These are phyloP conservation scores for Pseudanteris insignis DNA, from an alignment of 2,888 invertebrate genomes.

Conservation along the genomic window DNA sequence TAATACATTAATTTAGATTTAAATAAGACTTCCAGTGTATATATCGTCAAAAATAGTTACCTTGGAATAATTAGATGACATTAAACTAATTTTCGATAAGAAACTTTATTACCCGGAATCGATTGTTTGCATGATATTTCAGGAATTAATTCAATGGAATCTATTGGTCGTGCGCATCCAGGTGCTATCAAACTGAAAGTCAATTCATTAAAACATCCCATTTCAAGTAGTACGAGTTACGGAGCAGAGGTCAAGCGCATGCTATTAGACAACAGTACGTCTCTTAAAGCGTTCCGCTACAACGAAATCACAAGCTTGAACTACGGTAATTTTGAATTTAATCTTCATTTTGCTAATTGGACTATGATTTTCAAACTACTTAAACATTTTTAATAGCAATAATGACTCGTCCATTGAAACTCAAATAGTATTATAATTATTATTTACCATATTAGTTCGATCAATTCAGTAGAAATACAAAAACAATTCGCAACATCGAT, in stretches of 20 bases:
- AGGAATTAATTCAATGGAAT: slow-evolving; percentile 29
- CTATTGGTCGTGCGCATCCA: slow-evolving; percentile 18
- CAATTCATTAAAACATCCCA: slow-evolving; percentile 42
- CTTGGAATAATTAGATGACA: neutral
- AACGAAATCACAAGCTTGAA: slow-evolving; percentile 32
- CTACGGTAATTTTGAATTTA: slow-evolving; percentile 25
- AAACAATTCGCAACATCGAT: no score
- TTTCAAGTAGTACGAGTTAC: slow-evolving; percentile 16
- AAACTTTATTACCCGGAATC: slow-evolving; percentile 9
- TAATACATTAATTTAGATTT: no score
- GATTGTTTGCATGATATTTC: slow-evolving; percentile 14
- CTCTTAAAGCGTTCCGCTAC: slow-evolving; percentile 7
- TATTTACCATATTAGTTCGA: no score
- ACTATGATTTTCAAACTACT: slow-evolving; percentile 13
- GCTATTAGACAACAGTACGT: slow-evolving; percentile 30
- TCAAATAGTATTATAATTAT: no score
- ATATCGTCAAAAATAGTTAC: no score
- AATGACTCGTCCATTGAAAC: slow-evolving; percentile 6
- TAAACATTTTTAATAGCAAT: slow-evolving; percentile 7
- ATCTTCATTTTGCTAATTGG: slow-evolving; percentile 40
- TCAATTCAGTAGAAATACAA: no score
- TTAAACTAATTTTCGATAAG: neutral
- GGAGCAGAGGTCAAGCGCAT: slow-evolving; percentile 22
- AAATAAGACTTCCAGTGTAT: no score
- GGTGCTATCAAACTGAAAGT: slow-evolving; percentile 26